Evolutionary conservation across 2,888 invertebrate genomes (phyloP), one percentile per base, ranked within the genome.

Genomic region (Morpho achilles): DNA sequence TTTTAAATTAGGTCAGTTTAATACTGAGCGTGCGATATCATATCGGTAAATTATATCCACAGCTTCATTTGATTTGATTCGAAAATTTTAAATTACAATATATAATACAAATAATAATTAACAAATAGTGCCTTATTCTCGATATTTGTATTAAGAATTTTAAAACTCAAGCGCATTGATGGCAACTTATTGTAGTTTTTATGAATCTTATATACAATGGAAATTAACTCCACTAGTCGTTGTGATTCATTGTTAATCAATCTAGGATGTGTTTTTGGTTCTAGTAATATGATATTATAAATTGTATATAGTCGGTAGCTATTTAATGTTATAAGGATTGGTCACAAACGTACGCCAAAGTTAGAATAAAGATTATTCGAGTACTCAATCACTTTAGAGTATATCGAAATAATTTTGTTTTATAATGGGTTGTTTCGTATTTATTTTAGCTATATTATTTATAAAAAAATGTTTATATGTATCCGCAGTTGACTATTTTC

Each of bases 261-360:
- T 57, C 46, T 47, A 47, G 43, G 41, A 49, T 61, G 45, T 59
- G 41, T 52, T 43, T n/a, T 42, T 43, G 40, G 39, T 45, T 48
- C 53, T 50, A 57, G 53, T 48, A 48, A 58, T 46, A 44, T 45
- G 48, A 45, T 23, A 46, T n/a, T 43, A 52, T 9, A 52, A 44
- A 32, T 44, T 43, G 47, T 48, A 22, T 16, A 47, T 49, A 44
- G 49, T 50, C 43, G 52, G 58, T 58, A 56, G 50, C 56, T 59
- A 56, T 46, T 16, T 16, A 40, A 43, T 57, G 55, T 8, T 54
- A 8, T 59, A 62, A 51, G 70, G 74, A 75, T 81, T 76, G 76
- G 82, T 84, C 84, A 83, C 82, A 82, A 84, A 79, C 72, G 71
- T 80, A 83, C 80, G 79, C 87, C 86, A 86, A 87, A 87, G 86